These are phyloP conservation scores for Calameuta filiformis DNA, from an alignment of 2,888 invertebrate genomes.

Conservation along the genomic window DNA sequence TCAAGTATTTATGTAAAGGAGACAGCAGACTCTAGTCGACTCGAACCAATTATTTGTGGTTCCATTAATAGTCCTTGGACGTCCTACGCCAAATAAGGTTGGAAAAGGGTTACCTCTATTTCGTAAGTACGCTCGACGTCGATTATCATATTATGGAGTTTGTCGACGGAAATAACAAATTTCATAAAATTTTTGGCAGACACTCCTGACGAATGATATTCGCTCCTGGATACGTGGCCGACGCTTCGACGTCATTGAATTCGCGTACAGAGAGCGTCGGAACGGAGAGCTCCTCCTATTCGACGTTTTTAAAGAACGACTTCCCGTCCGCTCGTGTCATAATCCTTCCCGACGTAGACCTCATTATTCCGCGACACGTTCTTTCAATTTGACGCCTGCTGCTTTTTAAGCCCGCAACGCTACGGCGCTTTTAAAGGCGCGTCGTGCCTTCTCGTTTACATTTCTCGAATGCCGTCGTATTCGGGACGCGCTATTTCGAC, in stretches of 20 bases:
- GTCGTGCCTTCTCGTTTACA: conserved; percentile 6
- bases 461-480: conserved; percentile 1
- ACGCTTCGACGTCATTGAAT: background rate
- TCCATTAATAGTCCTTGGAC: background rate
- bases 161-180: background rate
- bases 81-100: background rate
- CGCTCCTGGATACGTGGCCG: background rate
- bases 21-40: background rate
- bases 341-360: background rate
- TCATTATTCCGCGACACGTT: conserved; percentile 1
- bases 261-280: background rate
- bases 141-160: background rate
- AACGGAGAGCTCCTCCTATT: background rate
- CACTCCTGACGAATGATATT: background rate
- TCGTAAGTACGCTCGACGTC: background rate
- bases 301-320: background rate
- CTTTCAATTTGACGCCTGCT: background rate
- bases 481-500: conserved; percentile 1
- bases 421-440: background rate
- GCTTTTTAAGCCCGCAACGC: background rate
- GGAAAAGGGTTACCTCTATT: too few species aligned
- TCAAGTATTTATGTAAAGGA: background rate
- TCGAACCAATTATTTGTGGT: background rate
- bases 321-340: background rate
- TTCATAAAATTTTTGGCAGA: background rate